A percentile compares a stretch with the other conserved stretches of the same genome.
These are phyloP conservation scores for Lasioglossum vierecki DNA, from an alignment of 2,888 invertebrate species.

Conservation along the genomic window DNA sequence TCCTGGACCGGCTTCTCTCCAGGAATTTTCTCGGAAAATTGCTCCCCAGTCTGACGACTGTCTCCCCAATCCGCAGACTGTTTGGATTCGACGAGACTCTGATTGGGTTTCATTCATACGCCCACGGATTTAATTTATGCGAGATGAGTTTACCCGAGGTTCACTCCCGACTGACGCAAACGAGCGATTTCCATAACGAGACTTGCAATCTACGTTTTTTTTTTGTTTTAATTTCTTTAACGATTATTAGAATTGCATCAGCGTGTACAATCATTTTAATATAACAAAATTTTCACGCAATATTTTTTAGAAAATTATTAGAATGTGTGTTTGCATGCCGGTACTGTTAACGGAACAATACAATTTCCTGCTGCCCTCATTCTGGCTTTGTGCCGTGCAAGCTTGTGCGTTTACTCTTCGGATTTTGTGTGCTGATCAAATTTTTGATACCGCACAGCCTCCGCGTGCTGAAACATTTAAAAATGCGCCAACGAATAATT, in stretches of 20 bases:
- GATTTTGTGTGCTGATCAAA: background rate
- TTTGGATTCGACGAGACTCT: conserved; percentile 1
- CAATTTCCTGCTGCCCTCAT: background rate
- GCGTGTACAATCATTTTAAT: background rate
- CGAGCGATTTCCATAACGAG: background rate
- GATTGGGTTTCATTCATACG: conserved; percentile 10
- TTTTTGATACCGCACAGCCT: no score
- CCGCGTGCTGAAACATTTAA: no score
- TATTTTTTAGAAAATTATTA: background rate
- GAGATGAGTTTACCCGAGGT: background rate
- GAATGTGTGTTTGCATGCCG: background rate
- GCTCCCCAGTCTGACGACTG: background rate
- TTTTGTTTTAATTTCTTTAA: no score
- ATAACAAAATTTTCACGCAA: no score
- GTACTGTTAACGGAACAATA: background rate
- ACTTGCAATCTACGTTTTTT: background rate
- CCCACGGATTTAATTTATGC: background rate
- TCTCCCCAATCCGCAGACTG: background rate
- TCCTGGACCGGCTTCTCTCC: background rate
- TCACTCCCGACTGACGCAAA: background rate
- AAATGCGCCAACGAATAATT: background rate
- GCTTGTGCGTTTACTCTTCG: background rate
- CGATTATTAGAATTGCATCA: no score
- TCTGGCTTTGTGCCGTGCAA: background rate
- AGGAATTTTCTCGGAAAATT: conserved; percentile 1